phyloP scores from a whole-genome alignment of 2,888 invertebrate genomes.

The Ditylenchus weischeri region DNA sequence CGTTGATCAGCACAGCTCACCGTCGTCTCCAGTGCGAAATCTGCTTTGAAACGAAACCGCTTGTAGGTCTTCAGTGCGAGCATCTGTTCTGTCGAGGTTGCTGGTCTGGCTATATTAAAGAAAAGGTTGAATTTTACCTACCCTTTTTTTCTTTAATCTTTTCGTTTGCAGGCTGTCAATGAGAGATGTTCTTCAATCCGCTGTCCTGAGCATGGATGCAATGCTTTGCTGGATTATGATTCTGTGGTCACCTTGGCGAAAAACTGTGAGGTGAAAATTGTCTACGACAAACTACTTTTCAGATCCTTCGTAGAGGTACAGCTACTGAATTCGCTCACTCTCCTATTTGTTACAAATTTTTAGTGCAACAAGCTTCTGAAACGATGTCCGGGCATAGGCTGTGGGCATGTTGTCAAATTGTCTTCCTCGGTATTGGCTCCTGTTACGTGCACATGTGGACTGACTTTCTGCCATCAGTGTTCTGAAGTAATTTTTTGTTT shows the following conservation, averaged over 20 bases:
- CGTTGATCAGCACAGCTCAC: background rate
- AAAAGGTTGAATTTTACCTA: constrained; percentile 66
- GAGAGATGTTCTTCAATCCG: constrained; percentile 69
- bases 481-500: constrained; percentile 22
- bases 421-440: constrained; percentile 76
- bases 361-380: constrained; percentile 89
- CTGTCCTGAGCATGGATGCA: constrained; percentile 85
- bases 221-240: constrained; percentile 93
- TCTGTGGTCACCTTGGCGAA: constrained; percentile 72
- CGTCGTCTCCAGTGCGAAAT: constrained; percentile 36
- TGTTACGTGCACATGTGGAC: constrained; percentile 86
- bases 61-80: constrained; percentile 81
- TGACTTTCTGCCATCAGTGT: constrained; percentile 75
- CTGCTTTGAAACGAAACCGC: constrained; percentile 37
- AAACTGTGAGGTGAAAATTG: constrained; percentile 63
- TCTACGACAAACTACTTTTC: constrained; percentile 94
- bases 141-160: constrained; percentile 9
- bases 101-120: constrained; percentile 94
- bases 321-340: background rate
- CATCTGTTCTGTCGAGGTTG: constrained; percentile 91
- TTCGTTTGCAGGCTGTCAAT: constrained; percentile 65
- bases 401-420: constrained; percentile 84
- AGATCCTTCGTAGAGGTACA: constrained; percentile 94
- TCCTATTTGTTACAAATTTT: constrained; percentile 11
- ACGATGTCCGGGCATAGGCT: constrained; percentile 97